Percentiles rank a stretch among this genome's conserved stretches.
Evolutionary conservation across 2,113 vertebrate genomes (phyloP).

Genomic region (Toxotes jaculatrix): DNA sequence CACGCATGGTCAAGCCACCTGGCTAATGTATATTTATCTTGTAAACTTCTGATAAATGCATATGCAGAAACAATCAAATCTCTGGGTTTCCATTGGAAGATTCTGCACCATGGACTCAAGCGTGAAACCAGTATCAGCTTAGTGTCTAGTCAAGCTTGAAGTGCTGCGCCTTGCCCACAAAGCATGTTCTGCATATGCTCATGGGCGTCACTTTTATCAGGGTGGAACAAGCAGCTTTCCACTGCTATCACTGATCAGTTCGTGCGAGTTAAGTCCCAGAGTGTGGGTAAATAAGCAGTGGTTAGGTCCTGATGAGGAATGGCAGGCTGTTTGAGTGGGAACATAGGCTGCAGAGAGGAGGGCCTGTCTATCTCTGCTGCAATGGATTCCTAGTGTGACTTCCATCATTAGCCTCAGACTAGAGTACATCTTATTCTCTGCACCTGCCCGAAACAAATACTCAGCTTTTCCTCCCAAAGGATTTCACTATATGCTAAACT

Average conservation of each 20-base stretch:
- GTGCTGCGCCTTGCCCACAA: slow-evolving; percentile 71
- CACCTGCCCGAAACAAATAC: slow-evolving; percentile 19
- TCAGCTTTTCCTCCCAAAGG: slow-evolving; percentile 10
- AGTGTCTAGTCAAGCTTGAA: slow-evolving; percentile 85
- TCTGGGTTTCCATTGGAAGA: slow-evolving; percentile 73
- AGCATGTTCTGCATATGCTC: slow-evolving; percentile 83
- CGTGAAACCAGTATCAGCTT: slow-evolving; percentile 87
- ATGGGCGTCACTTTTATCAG: slow-evolving; percentile 76
- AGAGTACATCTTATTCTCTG: slow-evolving; percentile 36
- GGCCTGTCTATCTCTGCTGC: slow-evolving; percentile 57
- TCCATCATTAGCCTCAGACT: slow-evolving; percentile 49
- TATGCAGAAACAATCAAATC: slow-evolving; percentile 86
- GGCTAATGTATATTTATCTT: slow-evolving; percentile 84
- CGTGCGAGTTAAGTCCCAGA: slow-evolving; percentile 61
- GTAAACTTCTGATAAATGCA: slow-evolving; percentile 85
- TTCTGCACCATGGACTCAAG: slow-evolving; percentile 73
- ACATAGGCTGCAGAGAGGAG: slow-evolving; percentile 41
- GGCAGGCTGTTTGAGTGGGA: slow-evolving; percentile 61
- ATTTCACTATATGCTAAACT: not conserved
- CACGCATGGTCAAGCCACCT: slow-evolving; percentile 75
- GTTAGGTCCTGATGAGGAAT: slow-evolving; percentile 78
- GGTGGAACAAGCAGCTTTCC: slow-evolving; percentile 80
- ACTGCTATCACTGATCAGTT: slow-evolving; percentile 76
- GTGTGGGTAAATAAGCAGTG: slow-evolving; percentile 77
- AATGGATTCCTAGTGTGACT: slow-evolving; percentile 45